Evolutionary conservation across 2,797 vertebrate species (phyloP), one percentile per base, ranked within the genome.

Genomic region (Sebastolobus altivelis): DNA sequence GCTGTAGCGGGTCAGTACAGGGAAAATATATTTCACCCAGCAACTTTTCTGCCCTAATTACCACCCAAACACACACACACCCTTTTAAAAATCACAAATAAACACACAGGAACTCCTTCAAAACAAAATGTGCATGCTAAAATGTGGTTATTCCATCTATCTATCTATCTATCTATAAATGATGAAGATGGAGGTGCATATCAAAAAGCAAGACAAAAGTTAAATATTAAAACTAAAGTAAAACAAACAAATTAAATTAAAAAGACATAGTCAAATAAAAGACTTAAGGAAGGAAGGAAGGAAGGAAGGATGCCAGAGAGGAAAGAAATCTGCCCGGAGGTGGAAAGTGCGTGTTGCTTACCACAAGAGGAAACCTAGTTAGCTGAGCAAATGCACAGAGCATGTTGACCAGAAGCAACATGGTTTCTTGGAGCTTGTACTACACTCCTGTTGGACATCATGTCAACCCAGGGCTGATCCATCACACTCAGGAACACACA

Each of bases 21-120:
- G 94, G 93, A 93, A 97, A 96, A 94, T 92, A 94, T 93, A 94
- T 95, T 95, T 95, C 40, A 86, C 72, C 61, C 37, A 75, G 63
- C 67, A 95, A 96, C 94, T 93, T 87, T 87, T 95, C 93, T 93
- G 92, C 92, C 94, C 93, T 94, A 95, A 96, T 95, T 95, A 96
- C 93, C 95, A 92, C 94, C 93, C 88, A 96, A 72, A 54, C 33
- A 54, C n/a, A 60, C 29, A 65, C 63, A 35, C 12, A 40, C 59
- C 63, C 29, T 52, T 52, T 12, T 54, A 54, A 54, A n/a, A 54
- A 33, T 37, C 11, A 37, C 9, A 65, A 56, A 79, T 52, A 59
- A 61, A 66, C 13, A 63, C 5, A 0, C 2, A 49, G 3, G 9
- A 8, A 62, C 4, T 14, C 5, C 12, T 38, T 38, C 2, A 61